These are phyloP conservation scores for Chaetops frenatus DNA, from an alignment of 2,113 vertebrate genomes.

Conservation along the genomic window DNA sequence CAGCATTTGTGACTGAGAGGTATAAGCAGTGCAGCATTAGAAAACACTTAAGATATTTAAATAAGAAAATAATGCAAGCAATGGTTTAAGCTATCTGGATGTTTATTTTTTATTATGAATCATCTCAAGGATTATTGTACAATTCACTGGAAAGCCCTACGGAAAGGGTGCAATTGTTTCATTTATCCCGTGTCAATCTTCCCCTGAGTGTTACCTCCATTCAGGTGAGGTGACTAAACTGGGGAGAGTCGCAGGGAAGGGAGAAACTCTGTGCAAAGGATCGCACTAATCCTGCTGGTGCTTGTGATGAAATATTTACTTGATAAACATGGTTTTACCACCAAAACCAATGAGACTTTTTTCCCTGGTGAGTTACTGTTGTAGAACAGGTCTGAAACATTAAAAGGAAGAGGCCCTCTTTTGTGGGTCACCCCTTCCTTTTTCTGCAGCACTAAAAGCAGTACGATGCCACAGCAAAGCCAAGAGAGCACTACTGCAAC, in stretches of 20 bases:
- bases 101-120: constrained; percentile 66
- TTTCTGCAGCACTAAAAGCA: not conserved
- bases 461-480: not conserved
- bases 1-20: constrained; percentile 67
- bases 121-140: constrained; percentile 52
- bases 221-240: constrained; percentile 50
- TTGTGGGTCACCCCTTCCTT: not conserved
- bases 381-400: not conserved
- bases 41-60: constrained; percentile 64
- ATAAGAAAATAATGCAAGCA: constrained; percentile 58
- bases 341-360: not conserved
- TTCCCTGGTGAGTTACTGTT: not conserved
- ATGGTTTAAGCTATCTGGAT: constrained; percentile 61
- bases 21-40: constrained; percentile 60
- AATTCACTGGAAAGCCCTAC: constrained; percentile 58
- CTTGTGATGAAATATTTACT: constrained; percentile 40
- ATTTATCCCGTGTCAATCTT: constrained; percentile 60
- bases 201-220: not conserved
- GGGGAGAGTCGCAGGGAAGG: constrained; percentile 4
- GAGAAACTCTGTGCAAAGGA: not conserved
- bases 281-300: not conserved
- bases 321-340: not conserved
- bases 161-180: constrained; percentile 53
- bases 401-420: not conserved
- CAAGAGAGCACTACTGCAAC: not conserved